Conservation (phyloP, 2,888 invertebrate species). For the Deroplatys truncata region DNA sequence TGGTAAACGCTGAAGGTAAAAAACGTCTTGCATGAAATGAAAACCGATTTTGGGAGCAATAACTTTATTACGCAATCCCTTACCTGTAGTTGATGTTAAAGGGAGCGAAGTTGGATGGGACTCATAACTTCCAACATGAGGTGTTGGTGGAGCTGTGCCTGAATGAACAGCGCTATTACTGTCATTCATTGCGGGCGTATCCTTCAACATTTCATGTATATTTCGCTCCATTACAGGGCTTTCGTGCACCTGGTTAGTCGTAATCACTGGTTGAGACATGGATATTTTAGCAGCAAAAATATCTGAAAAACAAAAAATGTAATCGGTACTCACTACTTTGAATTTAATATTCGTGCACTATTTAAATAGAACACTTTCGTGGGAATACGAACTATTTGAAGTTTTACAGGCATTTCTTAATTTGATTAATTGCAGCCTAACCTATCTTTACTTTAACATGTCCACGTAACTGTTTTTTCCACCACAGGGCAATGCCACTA, state of each 20-base stretch:
- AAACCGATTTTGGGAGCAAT: too few relatives aligned
- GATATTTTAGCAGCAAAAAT: background rate
- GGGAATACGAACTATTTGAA: background rate
- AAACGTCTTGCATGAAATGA: too few relatives aligned
- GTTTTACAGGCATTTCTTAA: background rate
- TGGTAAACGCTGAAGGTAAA: too few relatives aligned
- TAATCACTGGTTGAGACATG: slow-evolving; percentile 30
- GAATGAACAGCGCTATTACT: slow-evolving; percentile 71
- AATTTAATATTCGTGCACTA: background rate
- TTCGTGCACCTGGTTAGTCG: slow-evolving; percentile 17
- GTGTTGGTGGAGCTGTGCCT: slow-evolving; percentile 59
- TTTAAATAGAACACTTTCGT: background rate
- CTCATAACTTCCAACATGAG: slow-evolving; percentile 28
- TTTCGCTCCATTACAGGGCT: slow-evolving; percentile 52
- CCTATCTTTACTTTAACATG: slow-evolving; percentile 7
- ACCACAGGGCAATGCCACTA: background rate
- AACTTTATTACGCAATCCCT: background rate
- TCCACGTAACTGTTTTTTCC: background rate
- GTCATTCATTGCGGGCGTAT: slow-evolving; percentile 73
- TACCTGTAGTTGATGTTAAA: slow-evolving; percentile 60
- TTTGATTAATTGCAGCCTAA: slow-evolving; percentile 1
- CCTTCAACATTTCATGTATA: slow-evolving; percentile 83
- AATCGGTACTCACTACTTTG: background rate
- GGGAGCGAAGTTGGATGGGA: slow-evolving; percentile 59
- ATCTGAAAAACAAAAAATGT: background rate